Conservation (phyloP, 30 jellyfish, hydroid and myxozoan species). For the Aurelia aurita region DNA sequence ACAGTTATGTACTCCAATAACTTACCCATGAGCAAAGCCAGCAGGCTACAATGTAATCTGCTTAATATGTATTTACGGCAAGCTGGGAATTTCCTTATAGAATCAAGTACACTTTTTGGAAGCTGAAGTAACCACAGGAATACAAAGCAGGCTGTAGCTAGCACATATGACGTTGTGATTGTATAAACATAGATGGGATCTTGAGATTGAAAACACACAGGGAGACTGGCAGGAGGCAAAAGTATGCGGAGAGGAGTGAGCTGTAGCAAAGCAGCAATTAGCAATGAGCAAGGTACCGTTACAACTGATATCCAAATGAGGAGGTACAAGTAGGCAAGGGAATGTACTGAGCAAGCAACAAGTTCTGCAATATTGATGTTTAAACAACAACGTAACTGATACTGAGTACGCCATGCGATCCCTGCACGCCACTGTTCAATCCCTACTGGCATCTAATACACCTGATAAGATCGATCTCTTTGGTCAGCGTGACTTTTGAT, state of each 20-base stretch:
- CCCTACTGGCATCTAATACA: not conserved
- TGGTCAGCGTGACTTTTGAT: not conserved
- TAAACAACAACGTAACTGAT: not conserved
- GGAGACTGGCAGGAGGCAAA: not conserved
- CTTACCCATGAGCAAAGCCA: not conserved
- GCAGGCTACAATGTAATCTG: not conserved
- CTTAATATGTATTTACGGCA: not conserved
- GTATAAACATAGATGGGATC: not conserved
- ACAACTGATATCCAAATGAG: too few species aligned
- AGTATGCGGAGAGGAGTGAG: not conserved
- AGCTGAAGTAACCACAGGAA: not conserved
- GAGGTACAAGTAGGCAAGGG: not conserved
- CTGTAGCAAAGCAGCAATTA: too few species aligned
- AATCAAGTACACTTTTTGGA: not conserved
- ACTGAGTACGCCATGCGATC: constrained; percentile 2
- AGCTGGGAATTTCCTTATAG: not conserved
- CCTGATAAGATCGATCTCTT: not conserved
- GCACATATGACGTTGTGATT: not conserved
- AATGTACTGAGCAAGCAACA: not conserved
- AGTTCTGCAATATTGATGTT: constrained; percentile 6
- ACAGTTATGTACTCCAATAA: not conserved
- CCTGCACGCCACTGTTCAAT: too few species aligned
- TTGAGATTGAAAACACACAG: not conserved
- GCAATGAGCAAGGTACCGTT: too few species aligned
- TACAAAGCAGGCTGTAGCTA: not conserved